Conservation (phyloP, 2,113 vertebrate species). For the Passer montanus region DNA sequence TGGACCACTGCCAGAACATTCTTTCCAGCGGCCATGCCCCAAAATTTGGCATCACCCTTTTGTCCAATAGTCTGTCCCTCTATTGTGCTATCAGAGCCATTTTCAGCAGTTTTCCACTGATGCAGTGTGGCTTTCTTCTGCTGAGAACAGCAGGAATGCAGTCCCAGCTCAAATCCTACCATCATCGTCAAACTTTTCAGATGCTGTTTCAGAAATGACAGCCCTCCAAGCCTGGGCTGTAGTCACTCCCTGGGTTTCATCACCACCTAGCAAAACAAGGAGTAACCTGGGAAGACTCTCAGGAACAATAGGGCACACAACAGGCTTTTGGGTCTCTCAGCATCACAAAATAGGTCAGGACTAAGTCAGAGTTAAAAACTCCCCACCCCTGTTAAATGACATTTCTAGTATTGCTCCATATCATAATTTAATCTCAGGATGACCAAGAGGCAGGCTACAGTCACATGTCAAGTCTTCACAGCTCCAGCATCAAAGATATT, state of each 20-base stretch:
- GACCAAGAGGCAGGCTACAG: background rate
- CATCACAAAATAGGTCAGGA: background rate
- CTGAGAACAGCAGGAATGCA: background rate
- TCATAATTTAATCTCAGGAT: background rate
- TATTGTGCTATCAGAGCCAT: background rate
- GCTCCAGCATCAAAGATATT: background rate
- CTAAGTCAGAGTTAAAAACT: background rate
- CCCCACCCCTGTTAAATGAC: background rate
- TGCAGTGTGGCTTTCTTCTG: background rate
- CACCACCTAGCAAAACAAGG: background rate
- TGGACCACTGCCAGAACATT: background rate
- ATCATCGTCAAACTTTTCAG: background rate
- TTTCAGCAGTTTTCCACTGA: background rate
- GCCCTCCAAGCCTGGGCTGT: fast-evolving
- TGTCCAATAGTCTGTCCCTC: background rate
- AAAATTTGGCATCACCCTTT: background rate
- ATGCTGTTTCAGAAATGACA: fast-evolving
- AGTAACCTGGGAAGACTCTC: background rate
- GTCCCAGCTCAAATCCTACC: background rate
- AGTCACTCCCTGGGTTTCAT: background rate
- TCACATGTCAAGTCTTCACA: background rate
- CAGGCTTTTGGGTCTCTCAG: fast-evolving
- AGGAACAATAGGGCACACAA: background rate
- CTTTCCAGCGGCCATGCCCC: fast-evolving
- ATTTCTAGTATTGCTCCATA: background rate